phyloP scores from a whole-genome alignment of 2,113 vertebrate species.

The Balaenoptera acutorostrata region DNA sequence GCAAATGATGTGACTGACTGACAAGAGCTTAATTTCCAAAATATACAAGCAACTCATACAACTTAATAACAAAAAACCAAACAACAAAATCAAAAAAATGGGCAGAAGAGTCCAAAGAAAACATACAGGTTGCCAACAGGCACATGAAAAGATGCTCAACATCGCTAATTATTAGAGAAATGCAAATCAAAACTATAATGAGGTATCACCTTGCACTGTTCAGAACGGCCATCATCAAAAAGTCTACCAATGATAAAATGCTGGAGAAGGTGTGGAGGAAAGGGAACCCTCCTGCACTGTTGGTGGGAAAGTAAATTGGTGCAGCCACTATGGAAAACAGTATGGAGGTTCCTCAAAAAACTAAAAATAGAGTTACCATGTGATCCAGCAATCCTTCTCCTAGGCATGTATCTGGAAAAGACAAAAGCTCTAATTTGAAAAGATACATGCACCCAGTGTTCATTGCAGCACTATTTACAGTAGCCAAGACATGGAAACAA shows the following conservation, averaged over 20 bases:
- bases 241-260: neutral
- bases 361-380: rapidly evolving
- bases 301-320: neutral
- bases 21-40: too few species aligned
- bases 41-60: too few species aligned
- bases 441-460: neutral
- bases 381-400: neutral
- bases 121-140: too few species aligned
- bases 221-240: neutral
- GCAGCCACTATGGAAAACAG: neutral
- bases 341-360: neutral
- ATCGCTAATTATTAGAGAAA: too few species aligned
- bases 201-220: neutral
- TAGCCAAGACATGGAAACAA: neutral
- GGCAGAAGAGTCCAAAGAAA: too few species aligned
- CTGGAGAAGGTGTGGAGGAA: neutral
- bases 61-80: too few species aligned
- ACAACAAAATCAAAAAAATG: too few species aligned
- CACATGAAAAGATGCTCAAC: too few species aligned
- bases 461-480: neutral
- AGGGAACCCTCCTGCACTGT: neutral
- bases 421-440: neutral
- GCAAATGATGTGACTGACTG: too few species aligned
- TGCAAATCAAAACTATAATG: too few species aligned
- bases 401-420: neutral